Conservation (phyloP, 2,888 invertebrate genomes). For the Dicranocentrus wangi region DNA sequence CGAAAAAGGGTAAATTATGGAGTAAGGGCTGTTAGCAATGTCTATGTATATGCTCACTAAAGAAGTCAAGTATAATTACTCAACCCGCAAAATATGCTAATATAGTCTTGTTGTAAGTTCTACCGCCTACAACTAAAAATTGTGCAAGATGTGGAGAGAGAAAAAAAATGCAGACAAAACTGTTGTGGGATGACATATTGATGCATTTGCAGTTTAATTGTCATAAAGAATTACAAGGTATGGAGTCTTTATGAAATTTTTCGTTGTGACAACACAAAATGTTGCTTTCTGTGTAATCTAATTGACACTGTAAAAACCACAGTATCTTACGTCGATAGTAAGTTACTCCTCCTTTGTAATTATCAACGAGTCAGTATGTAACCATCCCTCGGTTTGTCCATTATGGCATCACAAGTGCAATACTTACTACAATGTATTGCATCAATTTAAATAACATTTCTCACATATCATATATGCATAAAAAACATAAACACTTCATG, state of each 20-base stretch:
- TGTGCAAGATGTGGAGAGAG: not conserved
- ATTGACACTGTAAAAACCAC: not conserved
- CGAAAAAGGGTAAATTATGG: too few relatives aligned
- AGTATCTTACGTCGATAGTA: too few relatives aligned
- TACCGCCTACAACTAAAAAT: slow-evolving; percentile 8
- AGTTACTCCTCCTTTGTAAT: too few relatives aligned
- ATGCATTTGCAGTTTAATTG: not conserved
- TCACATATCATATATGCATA: not conserved
- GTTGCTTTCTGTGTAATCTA: not conserved
- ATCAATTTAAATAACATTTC: not conserved
- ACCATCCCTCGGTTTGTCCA: too few relatives aligned
- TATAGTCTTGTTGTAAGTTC: not conserved
- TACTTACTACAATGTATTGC: too few relatives aligned
- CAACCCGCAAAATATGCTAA: too few relatives aligned
- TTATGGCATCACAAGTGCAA: too few relatives aligned
- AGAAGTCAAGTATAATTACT: too few relatives aligned
- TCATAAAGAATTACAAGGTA: too few relatives aligned
- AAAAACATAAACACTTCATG: not conserved
- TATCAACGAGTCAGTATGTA: too few relatives aligned
- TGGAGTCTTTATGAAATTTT: slow-evolving; percentile 2
- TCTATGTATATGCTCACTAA: too few relatives aligned
- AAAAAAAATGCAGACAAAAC: not conserved
- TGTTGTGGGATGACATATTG: not conserved
- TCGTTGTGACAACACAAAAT: not conserved
- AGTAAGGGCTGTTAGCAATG: too few relatives aligned